Percentiles rank a stretch among this genome's conserved stretches.
Conservation (phyloP, 2,888 invertebrate genomes). For the Cerastis rubricosa region DNA sequence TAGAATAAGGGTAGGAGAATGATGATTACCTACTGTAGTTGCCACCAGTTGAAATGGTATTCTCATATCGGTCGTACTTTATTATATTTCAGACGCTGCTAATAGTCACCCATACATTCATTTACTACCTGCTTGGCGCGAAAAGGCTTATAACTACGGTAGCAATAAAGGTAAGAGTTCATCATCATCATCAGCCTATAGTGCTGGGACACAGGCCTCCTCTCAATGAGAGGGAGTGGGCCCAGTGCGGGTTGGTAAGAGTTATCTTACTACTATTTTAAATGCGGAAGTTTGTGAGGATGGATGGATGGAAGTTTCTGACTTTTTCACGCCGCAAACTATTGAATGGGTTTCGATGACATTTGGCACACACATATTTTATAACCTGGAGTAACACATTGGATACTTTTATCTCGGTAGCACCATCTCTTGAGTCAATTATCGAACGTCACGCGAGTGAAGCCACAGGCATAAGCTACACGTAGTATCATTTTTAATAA, state of each 20-base stretch:
- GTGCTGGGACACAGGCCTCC: no score
- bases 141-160: constrained; percentile 19
- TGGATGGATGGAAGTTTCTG: neutral
- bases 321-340: neutral
- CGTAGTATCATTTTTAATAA: neutral
- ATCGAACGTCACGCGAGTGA: neutral
- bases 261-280: neutral
- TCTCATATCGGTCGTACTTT: neutral
- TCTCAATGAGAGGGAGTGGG: no score
- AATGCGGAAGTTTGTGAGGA: neutral
- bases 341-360: neutral
- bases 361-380: neutral
- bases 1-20: no score
- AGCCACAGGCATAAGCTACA: neutral
- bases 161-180: constrained; percentile 17
- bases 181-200: no score
- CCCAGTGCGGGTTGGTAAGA: no score
- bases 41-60: neutral
- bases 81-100: constrained; percentile 25
- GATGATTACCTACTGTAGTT: neutral
- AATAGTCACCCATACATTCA: constrained; percentile 28
- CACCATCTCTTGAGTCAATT: neutral
- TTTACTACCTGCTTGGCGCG: constrained; percentile 14
- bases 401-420: neutral
- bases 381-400: neutral